Evolutionary conservation across 2,888 invertebrate species (phyloP).

Genomic region (Agonum fuliginosum): DNA sequence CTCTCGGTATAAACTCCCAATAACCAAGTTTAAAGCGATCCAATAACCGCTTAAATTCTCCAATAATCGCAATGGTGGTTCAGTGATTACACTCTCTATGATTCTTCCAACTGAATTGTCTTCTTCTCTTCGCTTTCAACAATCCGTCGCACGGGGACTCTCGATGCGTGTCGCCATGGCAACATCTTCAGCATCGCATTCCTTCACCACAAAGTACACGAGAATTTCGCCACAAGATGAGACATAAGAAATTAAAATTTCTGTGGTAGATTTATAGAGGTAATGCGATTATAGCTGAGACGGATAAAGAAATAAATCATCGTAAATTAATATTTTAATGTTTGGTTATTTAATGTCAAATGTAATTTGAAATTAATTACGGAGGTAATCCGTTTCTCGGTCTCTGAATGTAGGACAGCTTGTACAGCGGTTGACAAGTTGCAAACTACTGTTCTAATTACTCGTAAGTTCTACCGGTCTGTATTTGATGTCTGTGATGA

Average conservation of each 20-base stretch:
- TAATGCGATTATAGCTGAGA: background rate
- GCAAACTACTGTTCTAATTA: slow-evolving; percentile 26
- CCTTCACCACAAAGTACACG: slow-evolving; percentile 26
- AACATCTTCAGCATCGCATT: slow-evolving; percentile 1
- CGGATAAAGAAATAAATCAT: background rate
- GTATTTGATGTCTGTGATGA: slow-evolving; percentile 20
- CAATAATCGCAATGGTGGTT: slow-evolving; percentile 23
- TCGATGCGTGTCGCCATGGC: slow-evolving; percentile 22
- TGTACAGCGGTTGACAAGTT: no score
- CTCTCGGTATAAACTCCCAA: no score
- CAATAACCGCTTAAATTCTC: slow-evolving; percentile 25
- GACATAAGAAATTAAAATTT: slow-evolving; percentile 29
- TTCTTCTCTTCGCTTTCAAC: background rate
- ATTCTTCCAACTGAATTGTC: slow-evolving; percentile 42
- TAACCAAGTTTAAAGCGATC: background rate
- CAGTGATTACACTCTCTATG: slow-evolving; percentile 5
- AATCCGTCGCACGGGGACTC: slow-evolving; percentile 3
- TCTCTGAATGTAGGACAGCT: slow-evolving; percentile 10
- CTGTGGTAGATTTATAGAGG: slow-evolving; percentile 9
- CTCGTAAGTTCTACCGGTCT: slow-evolving; percentile 24
- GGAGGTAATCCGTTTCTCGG: background rate
- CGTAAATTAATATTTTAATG: no score
- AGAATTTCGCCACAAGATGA: slow-evolving; percentile 4
- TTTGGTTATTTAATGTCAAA: background rate
- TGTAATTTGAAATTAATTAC: slow-evolving; percentile 18